Evolutionary conservation across 1,140 invertebrate genomes (phyloP).

Genomic region (Drosophila ambigua): DNA sequence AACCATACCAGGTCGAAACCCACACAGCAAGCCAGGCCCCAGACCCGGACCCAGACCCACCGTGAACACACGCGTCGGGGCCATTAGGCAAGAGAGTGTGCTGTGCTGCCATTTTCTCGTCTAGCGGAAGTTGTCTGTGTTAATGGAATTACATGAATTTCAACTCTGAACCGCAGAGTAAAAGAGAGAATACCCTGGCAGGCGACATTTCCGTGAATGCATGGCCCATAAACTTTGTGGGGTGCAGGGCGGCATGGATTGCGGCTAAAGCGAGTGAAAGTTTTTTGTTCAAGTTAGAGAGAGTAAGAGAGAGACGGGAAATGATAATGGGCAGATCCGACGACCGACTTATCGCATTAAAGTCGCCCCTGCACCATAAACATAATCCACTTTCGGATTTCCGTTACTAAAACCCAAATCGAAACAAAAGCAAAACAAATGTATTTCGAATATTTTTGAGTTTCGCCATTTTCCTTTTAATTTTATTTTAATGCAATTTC

Average conservation of each 20-base stretch:
- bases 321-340: constrained; percentile 46
- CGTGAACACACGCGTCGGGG: constrained; percentile 22
- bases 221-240: constrained; percentile 56
- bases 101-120: constrained; percentile 63
- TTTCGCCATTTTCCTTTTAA: constrained; percentile 27
- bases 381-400: constrained; percentile 52
- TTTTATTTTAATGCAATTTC: constrained; percentile 47
- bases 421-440: constrained; percentile 15
- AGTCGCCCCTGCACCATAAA: constrained; percentile 17
- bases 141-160: constrained; percentile 79
- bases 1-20: constrained; percentile 12
- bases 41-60: constrained; percentile 1
- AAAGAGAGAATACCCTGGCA: constrained; percentile 42
- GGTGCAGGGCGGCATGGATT: not conserved
- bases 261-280: constrained; percentile 27
- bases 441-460: constrained; percentile 23
- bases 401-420: constrained; percentile 22
- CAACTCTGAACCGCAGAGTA: constrained; percentile 71
- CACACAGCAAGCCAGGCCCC: not conserved
- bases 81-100: constrained; percentile 62
- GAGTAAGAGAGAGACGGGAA: constrained; percentile 27
- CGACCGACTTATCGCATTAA: constrained; percentile 35
- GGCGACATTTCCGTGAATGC: constrained; percentile 62
- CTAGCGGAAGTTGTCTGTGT: constrained; percentile 75
- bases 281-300: constrained; percentile 24